A percentile compares a stretch with the other conserved stretches of the same genome.
These are phyloP conservation scores for Synaphobranchus kaupii DNA, from an alignment of 2,797 vertebrate genomes.

Conservation along the genomic window DNA sequence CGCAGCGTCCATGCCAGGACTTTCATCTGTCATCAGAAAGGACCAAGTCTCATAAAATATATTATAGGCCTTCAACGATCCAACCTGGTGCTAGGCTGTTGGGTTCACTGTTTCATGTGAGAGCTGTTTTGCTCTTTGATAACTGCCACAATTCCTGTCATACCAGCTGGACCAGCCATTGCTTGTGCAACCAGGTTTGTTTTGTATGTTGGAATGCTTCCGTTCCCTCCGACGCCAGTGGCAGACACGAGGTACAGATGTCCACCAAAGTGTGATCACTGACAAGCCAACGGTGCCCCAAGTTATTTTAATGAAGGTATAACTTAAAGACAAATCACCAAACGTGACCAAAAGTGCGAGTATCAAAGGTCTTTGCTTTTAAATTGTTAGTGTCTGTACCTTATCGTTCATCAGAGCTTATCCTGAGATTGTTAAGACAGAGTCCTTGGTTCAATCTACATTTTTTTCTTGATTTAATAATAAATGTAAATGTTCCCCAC, in stretches of 20 bases:
- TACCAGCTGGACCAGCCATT: neutral
- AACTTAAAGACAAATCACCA: neutral
- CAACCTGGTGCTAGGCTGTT: slow-evolving; percentile 4
- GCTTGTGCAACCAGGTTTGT: neutral
- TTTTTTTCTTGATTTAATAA: neutral
- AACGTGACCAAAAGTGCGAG: neutral
- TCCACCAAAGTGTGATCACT: neutral
- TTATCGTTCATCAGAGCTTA: neutral
- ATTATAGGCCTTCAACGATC: neutral
- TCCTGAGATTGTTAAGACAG: no score
- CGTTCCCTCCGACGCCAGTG: neutral
- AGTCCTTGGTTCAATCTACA: neutral
- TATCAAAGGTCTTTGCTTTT: neutral
- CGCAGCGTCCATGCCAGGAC: slow-evolving; percentile 8
- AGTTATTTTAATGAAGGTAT: neutral
- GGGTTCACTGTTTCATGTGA: slow-evolving; percentile 19
- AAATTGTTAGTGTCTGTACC: neutral
- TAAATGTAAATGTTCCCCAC: neutral
- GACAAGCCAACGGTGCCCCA: neutral
- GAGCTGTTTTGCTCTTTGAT: slow-evolving; percentile 22
- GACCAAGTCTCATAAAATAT: neutral
- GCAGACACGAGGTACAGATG: neutral
- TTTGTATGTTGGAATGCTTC: neutral
- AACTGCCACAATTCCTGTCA: neutral
- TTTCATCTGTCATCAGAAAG: slow-evolving; percentile 21